Evolutionary conservation across 2,113 vertebrate species (phyloP), one percentile per base, ranked within the genome.

Genomic region (Rhea pennata): DNA sequence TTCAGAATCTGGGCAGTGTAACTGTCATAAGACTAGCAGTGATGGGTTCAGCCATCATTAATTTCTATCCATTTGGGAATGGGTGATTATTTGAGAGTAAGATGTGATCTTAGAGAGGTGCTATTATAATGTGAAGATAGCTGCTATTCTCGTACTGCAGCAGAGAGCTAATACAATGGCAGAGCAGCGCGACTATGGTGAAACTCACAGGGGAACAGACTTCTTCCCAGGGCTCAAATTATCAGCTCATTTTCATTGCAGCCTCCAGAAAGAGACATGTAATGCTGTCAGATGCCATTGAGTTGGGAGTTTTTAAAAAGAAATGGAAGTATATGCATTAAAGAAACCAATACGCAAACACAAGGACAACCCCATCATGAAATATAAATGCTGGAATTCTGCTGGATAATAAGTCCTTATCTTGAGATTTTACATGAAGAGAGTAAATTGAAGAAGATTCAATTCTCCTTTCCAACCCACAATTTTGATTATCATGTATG

Each of bases 161-260:
- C 54, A 88, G 87, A 95, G 84, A 96, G 87, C 93, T 97, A 97
- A 97, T 91, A 97, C 90, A 96, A 97, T 96, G 93, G 86, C 83
- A 92, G 88, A 90, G 96, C 79, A 77, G 59, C 92, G 90, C 77
- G 90, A 95, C 95, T 96, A 76, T 92, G 80, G 75, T 72, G 89
- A 93, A 95, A 97, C 93, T 96, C 97, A 96, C 92, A 8, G 64
- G 96, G 90, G 92, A 97, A 65, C 76, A 95, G 88, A 80, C 87
- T 96, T 92, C 95, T 87, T 98, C 97, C 87, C 94, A 96, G 75
- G 93, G 90, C 97, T 97, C 96, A 97, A 97, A 98, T 98, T 97
- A 98, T 96, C 82, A 97, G 95, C 93, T 96, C 79, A 92, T 82
- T 96, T 97, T 96, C 97, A 90, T 79, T 95, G 92, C 96, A 93